These are phyloP conservation scores for Dissostichus mawsoni DNA, from an alignment of 2,113 vertebrate species.

Conservation along the genomic window DNA sequence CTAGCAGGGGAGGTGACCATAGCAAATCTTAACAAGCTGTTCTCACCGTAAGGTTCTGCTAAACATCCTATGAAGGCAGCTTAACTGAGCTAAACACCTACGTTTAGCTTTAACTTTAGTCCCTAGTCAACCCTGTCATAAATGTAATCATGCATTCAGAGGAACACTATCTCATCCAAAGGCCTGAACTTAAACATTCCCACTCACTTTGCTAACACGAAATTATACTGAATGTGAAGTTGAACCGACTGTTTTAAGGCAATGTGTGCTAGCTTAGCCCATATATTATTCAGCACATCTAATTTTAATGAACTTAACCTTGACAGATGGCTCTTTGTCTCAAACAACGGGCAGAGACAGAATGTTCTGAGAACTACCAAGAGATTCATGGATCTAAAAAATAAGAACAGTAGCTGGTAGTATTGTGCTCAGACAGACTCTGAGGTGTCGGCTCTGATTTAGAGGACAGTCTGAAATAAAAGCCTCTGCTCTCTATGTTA, in stretches of 20 bases:
- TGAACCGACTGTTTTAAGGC: not conserved
- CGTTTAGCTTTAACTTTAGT: too few relatives aligned
- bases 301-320: not conserved
- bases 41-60: too few relatives aligned
- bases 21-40: too few relatives aligned
- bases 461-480: slow-evolving; percentile 32
- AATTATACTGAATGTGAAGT: not conserved
- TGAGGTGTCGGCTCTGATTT: slow-evolving; percentile 37
- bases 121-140: not conserved
- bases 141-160: not conserved
- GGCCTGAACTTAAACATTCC: too few relatives aligned
- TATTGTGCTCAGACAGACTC: slow-evolving; percentile 10
- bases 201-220: not conserved
- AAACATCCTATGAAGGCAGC: too few relatives aligned
- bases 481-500: slow-evolving; percentile 14
- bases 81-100: too few relatives aligned
- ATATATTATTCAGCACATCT: not conserved
- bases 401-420: slow-evolving; percentile 8
- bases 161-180: not conserved
- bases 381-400: slow-evolving; percentile 19
- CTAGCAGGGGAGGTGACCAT: too few relatives aligned
- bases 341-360: not conserved
- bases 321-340: not conserved
- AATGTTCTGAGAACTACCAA: not conserved
- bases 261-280: not conserved